Evolutionary conservation across 2,797 vertebrate genomes (phyloP).

Genomic region (Antrozous pallidus): DNA sequence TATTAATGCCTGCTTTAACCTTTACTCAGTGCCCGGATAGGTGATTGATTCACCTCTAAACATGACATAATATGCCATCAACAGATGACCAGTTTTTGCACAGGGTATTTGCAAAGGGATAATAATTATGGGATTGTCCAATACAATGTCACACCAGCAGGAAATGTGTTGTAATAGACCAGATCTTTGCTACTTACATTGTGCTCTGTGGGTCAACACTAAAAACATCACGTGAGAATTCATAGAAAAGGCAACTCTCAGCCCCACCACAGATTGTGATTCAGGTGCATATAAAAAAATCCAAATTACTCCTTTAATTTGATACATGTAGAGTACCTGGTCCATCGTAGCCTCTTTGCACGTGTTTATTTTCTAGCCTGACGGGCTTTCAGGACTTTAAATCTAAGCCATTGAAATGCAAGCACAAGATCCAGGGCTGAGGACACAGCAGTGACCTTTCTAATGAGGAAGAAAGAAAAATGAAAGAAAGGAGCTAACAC

Average conservation of each 20-base stretch:
- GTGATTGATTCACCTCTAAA: not conserved
- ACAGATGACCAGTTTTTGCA: not conserved
- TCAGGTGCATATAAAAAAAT: not conserved
- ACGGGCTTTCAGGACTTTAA: not conserved
- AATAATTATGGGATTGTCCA: not conserved
- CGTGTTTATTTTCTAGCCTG: not conserved
- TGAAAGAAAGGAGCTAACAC: not conserved
- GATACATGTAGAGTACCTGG: not conserved
- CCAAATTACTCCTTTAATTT: not conserved
- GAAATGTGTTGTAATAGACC: not conserved
- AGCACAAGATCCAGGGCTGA: not conserved
- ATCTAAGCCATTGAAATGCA: not conserved
- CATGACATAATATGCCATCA: not conserved
- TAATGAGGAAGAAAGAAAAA: not conserved
- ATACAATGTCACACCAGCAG: not conserved
- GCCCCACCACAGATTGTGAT: not conserved
- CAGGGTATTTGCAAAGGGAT: not conserved
- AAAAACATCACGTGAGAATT: not conserved
- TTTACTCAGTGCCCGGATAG: not conserved
- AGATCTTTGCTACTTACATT: not conserved
- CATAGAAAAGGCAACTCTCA: not conserved
- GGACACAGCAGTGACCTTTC: not conserved
- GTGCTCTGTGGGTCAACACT: not conserved
- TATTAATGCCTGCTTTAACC: not conserved
- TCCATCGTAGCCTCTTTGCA: not conserved